Evolutionary conservation across 1,140 invertebrate species (phyloP).

Genomic region (Drosophila oshimai): DNA sequence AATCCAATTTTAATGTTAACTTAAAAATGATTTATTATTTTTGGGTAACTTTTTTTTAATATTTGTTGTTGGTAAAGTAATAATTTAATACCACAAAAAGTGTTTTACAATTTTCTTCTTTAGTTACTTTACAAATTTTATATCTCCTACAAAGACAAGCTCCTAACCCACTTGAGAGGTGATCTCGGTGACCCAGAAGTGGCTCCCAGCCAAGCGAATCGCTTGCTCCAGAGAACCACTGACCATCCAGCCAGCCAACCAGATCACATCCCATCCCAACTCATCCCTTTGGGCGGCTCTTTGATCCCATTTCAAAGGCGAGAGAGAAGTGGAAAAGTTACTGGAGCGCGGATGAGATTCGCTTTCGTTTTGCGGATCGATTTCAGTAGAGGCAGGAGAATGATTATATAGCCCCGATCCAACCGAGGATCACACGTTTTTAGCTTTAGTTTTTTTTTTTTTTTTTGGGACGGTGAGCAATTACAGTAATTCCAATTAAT

Average conservation of each 20-base stretch:
- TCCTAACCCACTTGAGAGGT: conserved; percentile 15
- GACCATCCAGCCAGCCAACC: background rate
- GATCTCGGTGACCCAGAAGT: conserved; percentile 33
- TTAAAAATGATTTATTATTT: no score
- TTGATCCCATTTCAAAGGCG: conserved; percentile 18
- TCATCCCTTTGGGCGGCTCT: conserved; percentile 23
- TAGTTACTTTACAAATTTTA: no score
- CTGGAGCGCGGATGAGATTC: conserved; percentile 31
- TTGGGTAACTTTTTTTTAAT: no score
- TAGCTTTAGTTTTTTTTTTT: background rate
- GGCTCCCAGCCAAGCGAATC: conserved; percentile 17
- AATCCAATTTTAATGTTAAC: no score
- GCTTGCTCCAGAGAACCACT: conserved; percentile 19
- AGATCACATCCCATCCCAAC: background rate
- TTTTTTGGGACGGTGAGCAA: conserved; percentile 22
- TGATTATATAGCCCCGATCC: background rate
- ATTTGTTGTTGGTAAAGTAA: no score
- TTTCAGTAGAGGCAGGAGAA: conserved; percentile 3
- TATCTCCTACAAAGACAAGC: background rate
- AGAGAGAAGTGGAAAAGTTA: background rate
- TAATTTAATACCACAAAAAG: no score
- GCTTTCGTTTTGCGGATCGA: conserved; percentile 36
- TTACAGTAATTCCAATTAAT: conserved; percentile 48
- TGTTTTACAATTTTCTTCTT: background rate
- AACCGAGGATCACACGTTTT: conserved; percentile 24